phyloP scores from a whole-genome alignment of 2,797 vertebrate genomes.

The Pangasius larnaudii region DNA sequence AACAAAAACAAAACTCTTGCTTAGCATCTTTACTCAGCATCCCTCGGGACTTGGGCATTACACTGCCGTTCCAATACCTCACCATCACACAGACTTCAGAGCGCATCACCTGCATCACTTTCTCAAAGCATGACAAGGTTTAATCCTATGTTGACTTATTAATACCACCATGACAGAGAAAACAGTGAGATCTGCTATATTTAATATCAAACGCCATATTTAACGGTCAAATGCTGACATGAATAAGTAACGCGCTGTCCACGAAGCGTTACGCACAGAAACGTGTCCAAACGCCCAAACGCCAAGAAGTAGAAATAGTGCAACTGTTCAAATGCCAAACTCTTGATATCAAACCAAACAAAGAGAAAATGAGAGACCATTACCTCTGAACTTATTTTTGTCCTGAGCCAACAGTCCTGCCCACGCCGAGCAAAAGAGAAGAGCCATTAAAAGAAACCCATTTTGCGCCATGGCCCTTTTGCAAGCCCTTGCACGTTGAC shows the following conservation, averaged over 20 bases:
- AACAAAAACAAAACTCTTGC: not conserved
- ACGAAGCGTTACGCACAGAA: not conserved
- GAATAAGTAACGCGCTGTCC: not conserved
- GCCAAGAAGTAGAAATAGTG: not conserved
- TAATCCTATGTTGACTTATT: not conserved
- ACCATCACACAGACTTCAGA: not conserved
- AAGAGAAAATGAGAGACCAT: not conserved
- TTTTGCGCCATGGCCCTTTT: conserved; percentile 51
- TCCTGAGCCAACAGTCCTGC: conserved; percentile 40
- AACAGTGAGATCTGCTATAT: not conserved
- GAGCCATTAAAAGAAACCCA: conserved; percentile 44
- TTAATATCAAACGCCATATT: not conserved
- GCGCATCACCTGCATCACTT: not conserved
- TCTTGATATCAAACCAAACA: not conserved
- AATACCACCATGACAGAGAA: not conserved
- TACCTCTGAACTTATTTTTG: conserved; percentile 44
- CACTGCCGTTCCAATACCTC: not conserved
- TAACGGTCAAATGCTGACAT: not conserved
- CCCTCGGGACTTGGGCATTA: not conserved
- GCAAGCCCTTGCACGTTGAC: conserved; percentile 38
- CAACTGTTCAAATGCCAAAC: not conserved
- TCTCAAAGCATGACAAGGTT: not conserved
- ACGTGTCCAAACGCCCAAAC: not conserved
- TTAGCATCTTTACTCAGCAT: conserved; percentile 14
- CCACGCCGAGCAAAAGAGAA: conserved; percentile 50